phyloP scores from a whole-genome alignment of 2,888 invertebrate genomes.

The Gibbula magus region DNA sequence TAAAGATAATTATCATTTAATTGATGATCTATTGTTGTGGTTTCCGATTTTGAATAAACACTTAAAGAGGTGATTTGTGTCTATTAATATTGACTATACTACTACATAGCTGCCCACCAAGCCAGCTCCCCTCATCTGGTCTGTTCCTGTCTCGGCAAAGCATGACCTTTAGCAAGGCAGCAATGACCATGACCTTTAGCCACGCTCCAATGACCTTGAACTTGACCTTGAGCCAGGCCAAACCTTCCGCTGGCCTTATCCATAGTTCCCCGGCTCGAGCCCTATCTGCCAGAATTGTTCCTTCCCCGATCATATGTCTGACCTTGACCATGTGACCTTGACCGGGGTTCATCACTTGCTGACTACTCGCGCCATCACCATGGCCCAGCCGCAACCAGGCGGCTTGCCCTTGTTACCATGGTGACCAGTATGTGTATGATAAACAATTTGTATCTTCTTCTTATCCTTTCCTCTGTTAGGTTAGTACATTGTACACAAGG shows the following conservation, averaged over 20 bases:
- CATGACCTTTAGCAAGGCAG: slow-evolving; percentile 19
- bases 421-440: slow-evolving; percentile 33
- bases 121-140: slow-evolving; percentile 8
- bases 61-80: neutral
- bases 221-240: slow-evolving; percentile 32
- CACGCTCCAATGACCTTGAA: slow-evolving; percentile 7
- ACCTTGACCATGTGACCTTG: slow-evolving; percentile 32
- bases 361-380: slow-evolving; percentile 25
- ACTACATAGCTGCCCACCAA: slow-evolving; percentile 21
- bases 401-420: slow-evolving; percentile 28
- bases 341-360: slow-evolving; percentile 16
- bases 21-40: too few species aligned
- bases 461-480: slow-evolving; percentile 6
- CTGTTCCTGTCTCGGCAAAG: slow-evolving; percentile 22
- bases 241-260: slow-evolving; percentile 26
- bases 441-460: slow-evolving; percentile 13
- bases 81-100: slow-evolving; percentile 16
- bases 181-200: slow-evolving; percentile 27
- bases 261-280: slow-evolving; percentile 27
- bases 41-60: too few species aligned
- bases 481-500: neutral
- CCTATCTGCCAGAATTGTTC: slow-evolving; percentile 21
- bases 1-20: too few species aligned
- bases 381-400: slow-evolving; percentile 29
- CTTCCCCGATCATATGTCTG: slow-evolving; percentile 29